phyloP scores from a whole-genome alignment of 2,888 invertebrate species.

The Caenorhabditis virilis region DNA sequence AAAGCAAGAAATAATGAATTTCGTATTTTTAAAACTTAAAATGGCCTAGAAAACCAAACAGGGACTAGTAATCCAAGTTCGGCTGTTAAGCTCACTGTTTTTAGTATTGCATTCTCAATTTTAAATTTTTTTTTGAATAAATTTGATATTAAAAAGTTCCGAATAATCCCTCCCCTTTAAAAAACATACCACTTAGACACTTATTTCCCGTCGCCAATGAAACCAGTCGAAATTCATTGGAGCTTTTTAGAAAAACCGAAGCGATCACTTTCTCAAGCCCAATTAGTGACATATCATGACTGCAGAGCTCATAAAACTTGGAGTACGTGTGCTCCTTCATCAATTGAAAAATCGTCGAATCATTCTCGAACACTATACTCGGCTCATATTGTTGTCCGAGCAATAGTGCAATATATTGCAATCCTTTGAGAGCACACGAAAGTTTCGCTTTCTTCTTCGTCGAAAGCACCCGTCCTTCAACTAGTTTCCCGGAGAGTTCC shows the following conservation, averaged over 20 bases:
- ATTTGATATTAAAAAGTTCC: too few species aligned
- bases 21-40: too few species aligned
- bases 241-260: conserved; percentile 31
- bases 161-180: too few species aligned
- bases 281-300: conserved; percentile 11
- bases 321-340: conserved; percentile 44
- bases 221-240: conserved; percentile 19
- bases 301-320: conserved; percentile 40
- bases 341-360: conserved; percentile 38
- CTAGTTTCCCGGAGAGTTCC: conserved; percentile 6
- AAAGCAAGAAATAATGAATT: too few species aligned
- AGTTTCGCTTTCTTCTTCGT: conserved; percentile 29
- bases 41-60: too few species aligned
- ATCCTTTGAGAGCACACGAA: conserved; percentile 18
- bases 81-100: too few species aligned
- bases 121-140: too few species aligned
- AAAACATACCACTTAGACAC: conserved; percentile 29
- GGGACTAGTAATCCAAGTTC: too few species aligned
- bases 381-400: neutral
- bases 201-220: conserved; percentile 52
- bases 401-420: conserved; percentile 1
- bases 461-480: conserved; percentile 6
- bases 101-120: too few species aligned
- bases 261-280: conserved; percentile 46
- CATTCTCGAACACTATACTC: conserved; percentile 10